Evolutionary conservation across 2,888 invertebrate genomes (phyloP), one percentile per base, ranked within the genome.

Genomic region (Prostheceraeus crozeri): DNA sequence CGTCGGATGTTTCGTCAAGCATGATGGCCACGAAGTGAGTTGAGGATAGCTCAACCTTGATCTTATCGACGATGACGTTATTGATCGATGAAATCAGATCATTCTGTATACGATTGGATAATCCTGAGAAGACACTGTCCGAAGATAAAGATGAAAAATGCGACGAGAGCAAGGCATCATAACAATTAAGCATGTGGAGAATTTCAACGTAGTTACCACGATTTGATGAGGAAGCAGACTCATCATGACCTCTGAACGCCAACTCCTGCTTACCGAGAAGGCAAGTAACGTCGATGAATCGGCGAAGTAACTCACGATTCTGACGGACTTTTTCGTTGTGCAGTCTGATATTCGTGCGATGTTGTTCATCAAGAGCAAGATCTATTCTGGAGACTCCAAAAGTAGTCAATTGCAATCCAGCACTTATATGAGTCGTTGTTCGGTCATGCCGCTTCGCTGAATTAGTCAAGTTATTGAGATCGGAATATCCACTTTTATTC

Each of bases 1-100:
- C 60, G 57, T 70, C 68, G n/a, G 68, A 65, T 27, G 69, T 67
- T 66, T 70, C 64, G 33, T 64, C 61, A 10, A 46, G 6, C 19
- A 46, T 46, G n/a, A 36, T 36, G 19, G 36, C 3, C 14, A 36
- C 36, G 11, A 6, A 36, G 3, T 3, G 3, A 6, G 36, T 19
- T 6, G 3, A 14, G 3, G 14, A 16, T 36, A 36, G 6, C 36
- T 36, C 36, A 36, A 16, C 19, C 19, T 3, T 36, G 19, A 36
- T 46, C 19, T 21, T 16, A 27, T 3, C 23, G 3, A 27, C n/a
- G 19, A 46, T 23, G 4, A 46, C 28, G n/a, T 46, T 46, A 3
- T 3, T 8, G 4, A 46, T 46, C 6, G 48, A 16, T 46, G 48
- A 3, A 46, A 8, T 46, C 23, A 16, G 4, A 3, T 33, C 19